These are phyloP conservation scores for Tyrophagus putrescentiae DNA, from an alignment of 1,140 invertebrate genomes.

Conservation along the genomic window DNA sequence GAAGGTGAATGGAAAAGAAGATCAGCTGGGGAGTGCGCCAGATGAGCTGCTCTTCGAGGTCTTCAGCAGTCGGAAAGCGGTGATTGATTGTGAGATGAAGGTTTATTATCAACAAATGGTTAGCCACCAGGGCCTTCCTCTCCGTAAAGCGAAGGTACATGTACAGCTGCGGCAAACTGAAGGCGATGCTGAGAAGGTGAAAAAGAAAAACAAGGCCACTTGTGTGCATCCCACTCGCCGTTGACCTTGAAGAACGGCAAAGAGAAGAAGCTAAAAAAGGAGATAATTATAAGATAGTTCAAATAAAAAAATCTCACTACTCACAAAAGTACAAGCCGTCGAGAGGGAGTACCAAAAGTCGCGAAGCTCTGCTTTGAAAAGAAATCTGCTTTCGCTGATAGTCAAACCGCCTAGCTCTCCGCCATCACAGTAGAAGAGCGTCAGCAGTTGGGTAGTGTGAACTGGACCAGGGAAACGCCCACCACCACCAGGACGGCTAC, in stretches of 20 bases:
- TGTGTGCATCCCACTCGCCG: constrained; percentile 61
- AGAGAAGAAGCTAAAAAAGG: constrained; percentile 39
- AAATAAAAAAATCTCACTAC: background rate
- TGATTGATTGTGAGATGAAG: constrained; percentile 53
- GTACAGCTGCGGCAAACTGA: constrained; percentile 5
- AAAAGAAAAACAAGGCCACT: constrained; percentile 71
- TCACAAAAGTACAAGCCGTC: constrained; percentile 18
- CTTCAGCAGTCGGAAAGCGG: constrained; percentile 32
- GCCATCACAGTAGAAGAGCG: background rate
- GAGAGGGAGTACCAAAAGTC: no score
- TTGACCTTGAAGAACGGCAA: constrained; percentile 57
- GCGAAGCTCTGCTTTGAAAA: no score
- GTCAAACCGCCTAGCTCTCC: no score
- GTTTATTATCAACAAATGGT: constrained; percentile 58
- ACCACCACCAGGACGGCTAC: constrained; percentile 8
- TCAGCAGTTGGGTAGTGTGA: background rate
- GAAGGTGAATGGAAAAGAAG: constrained; percentile 67
- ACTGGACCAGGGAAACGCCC: background rate
- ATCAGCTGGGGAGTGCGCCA: constrained; percentile 37
- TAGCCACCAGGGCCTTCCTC: constrained; percentile 50
- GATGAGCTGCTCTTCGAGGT: background rate
- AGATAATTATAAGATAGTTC: background rate
- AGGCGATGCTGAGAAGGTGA: constrained; percentile 31
- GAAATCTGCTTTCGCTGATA: background rate
- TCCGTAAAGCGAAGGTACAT: constrained; percentile 23